A percentile compares a stretch with the other conserved stretches of the same genome.
phyloP scores from a whole-genome alignment of 2,888 invertebrate species.

The Tridacna crocea region DNA sequence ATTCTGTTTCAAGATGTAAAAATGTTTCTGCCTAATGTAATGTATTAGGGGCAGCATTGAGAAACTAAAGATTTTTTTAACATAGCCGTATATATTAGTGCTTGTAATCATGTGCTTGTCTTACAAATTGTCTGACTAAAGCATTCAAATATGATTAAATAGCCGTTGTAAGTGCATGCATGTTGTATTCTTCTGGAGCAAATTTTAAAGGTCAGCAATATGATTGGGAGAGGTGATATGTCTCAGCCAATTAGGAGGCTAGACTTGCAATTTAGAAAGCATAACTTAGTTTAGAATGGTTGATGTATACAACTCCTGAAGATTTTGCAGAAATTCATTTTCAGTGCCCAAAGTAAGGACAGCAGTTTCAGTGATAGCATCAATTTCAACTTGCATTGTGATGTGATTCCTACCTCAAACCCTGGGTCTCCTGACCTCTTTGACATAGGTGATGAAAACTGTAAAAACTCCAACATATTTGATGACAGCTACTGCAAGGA shows the following conservation, averaged over 20 bases:
- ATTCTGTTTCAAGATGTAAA: too few species aligned
- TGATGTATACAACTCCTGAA: too few species aligned
- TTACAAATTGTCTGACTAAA: background rate
- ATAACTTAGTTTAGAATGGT: too few species aligned
- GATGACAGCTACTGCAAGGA: conserved; percentile 46
- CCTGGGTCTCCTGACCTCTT: conserved; percentile 44
- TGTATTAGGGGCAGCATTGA: too few species aligned
- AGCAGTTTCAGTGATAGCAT: conserved; percentile 34
- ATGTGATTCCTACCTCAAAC: conserved; percentile 55
- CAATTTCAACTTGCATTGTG: conserved; percentile 43
- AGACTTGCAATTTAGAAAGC: too few species aligned
- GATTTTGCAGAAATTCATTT: background rate
- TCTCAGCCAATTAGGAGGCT: too few species aligned
- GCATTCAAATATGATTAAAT: background rate
- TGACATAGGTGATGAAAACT: conserved; percentile 26
- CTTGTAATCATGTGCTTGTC: too few species aligned
- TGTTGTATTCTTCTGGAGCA: background rate
- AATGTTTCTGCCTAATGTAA: too few species aligned
- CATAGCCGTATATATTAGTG: too few species aligned
- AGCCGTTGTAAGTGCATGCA: background rate
- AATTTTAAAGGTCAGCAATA: background rate
- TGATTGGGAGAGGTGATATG: too few species aligned
- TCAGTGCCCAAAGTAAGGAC: conserved; percentile 7
- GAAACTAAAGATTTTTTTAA: too few species aligned
- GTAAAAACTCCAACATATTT: conserved; percentile 28